A percentile compares a stretch with the other conserved stretches of the same genome.
phyloP scores from a whole-genome alignment of 2,797 vertebrate species.

The Protonibea diacanthus region DNA sequence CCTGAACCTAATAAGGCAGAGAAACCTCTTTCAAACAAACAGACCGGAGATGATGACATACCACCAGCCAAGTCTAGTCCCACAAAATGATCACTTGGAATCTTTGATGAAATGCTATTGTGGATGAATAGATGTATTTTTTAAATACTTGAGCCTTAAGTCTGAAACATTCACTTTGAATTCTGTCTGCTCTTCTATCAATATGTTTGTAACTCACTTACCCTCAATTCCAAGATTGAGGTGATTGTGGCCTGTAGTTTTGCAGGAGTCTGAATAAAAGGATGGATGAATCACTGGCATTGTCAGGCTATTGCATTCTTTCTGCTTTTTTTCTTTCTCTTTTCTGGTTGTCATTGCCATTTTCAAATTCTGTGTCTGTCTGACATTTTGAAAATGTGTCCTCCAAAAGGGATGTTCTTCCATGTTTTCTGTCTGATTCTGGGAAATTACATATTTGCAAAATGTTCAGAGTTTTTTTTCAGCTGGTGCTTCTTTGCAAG shows the following conservation, averaged over 20 bases:
- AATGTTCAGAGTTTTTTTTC: conserved; percentile 30
- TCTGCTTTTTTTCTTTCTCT: not conserved
- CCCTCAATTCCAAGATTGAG: conserved; percentile 7
- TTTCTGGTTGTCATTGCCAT: not conserved
- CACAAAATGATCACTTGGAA: conserved; percentile 32
- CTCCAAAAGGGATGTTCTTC: conserved; percentile 11
- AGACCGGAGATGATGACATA: conserved; percentile 14
- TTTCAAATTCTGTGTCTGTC: conserved; percentile 20
- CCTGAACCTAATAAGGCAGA: conserved; percentile 14
- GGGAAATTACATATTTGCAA: conserved; percentile 25
- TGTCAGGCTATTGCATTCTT: not conserved
- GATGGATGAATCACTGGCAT: not conserved
- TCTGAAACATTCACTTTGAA: conserved; percentile 18
- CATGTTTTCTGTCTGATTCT: conserved; percentile 22
- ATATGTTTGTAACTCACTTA: conserved; percentile 4
- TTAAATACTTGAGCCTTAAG: not conserved
- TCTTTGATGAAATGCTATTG: conserved; percentile 12
- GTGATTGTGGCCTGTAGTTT: conserved; percentile 4
- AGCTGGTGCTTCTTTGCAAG: conserved; percentile 9
- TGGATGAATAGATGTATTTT: conserved; percentile 6
- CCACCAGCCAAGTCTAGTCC: conserved; percentile 4
- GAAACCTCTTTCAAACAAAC: conserved; percentile 19
- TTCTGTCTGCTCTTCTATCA: conserved; percentile 5
- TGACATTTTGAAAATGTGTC: conserved; percentile 31
- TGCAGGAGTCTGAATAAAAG: conserved; percentile 21